These are phyloP conservation scores for Lasioglossum baleicum DNA, from an alignment of 1,140 invertebrate genomes.

Conservation along the genomic window DNA sequence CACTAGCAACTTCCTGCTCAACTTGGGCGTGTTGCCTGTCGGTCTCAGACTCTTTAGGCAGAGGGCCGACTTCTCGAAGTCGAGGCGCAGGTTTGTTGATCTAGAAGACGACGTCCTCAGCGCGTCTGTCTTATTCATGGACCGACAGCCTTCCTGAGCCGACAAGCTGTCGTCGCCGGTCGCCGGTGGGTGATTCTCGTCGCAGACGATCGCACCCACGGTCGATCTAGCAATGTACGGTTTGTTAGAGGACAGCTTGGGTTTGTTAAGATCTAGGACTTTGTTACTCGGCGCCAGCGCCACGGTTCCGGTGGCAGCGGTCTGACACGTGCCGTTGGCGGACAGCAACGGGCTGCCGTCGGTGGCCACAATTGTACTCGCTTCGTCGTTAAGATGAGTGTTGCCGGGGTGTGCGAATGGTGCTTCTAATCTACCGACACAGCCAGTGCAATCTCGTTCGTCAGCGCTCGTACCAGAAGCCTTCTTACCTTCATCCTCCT, in stretches of 20 bases:
- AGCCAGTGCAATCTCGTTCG: constrained; percentile 69
- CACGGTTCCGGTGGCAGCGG: neutral
- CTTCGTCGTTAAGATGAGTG: constrained; percentile 40
- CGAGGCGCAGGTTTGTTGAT: constrained; percentile 16
- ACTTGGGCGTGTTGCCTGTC: constrained; percentile 73
- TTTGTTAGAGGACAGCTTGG: constrained; percentile 3
- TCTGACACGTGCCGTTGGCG: constrained; percentile 11
- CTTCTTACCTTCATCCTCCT: constrained; percentile 84
- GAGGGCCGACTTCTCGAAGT: constrained; percentile 54
- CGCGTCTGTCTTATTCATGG: neutral
- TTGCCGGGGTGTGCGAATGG: constrained; percentile 39
- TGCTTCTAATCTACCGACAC: constrained; percentile 71
- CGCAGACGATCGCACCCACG: constrained; percentile 2
- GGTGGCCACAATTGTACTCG: neutral
- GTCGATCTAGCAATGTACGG: constrained; percentile 7
- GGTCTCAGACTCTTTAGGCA: constrained; percentile 59
- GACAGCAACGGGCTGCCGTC: constrained; percentile 26
- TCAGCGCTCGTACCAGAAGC: constrained; percentile 78
- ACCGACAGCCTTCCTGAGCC: neutral
- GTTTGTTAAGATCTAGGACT: constrained; percentile 12
- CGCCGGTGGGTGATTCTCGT: constrained; percentile 45
- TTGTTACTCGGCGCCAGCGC: constrained; percentile 45
- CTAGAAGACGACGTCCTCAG: neutral
- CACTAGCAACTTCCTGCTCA: constrained; percentile 68
- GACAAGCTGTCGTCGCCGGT: neutral